phyloP scores from a whole-genome alignment of 2,797 vertebrate species.

The Psittacula derbiana region DNA sequence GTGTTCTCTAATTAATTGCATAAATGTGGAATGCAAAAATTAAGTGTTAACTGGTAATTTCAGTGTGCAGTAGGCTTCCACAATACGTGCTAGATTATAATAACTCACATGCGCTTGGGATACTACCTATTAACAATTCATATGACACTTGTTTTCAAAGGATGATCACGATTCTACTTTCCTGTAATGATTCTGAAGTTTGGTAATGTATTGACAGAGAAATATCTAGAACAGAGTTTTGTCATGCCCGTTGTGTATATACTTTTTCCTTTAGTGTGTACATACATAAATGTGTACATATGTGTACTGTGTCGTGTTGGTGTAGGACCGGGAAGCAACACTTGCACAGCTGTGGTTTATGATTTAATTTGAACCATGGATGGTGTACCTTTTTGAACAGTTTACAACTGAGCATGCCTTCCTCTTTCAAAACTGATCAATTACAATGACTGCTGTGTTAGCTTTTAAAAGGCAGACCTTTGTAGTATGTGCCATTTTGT shows the following conservation, averaged over 20 bases:
- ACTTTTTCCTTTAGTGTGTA: neutral
- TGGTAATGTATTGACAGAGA: slow-evolving; percentile 5
- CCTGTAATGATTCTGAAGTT: slow-evolving; percentile 20
- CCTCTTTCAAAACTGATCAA: neutral
- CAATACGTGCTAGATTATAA: neutral
- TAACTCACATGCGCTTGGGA: slow-evolving; percentile 11
- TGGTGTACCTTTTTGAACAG: neutral
- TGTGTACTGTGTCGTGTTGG: neutral
- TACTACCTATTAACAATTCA: slow-evolving; percentile 24
- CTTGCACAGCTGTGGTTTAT: neutral
- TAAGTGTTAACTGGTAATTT: slow-evolving; percentile 61
- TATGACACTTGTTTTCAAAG: slow-evolving; percentile 60
- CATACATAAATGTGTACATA: neutral
- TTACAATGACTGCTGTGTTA: neutral
- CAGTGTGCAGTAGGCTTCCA: slow-evolving; percentile 39
- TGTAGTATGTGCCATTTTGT: neutral
- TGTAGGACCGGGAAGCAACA: neutral
- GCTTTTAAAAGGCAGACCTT: slow-evolving; percentile 3
- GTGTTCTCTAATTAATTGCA: slow-evolving; percentile 72
- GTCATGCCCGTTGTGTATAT: fast-evolving
- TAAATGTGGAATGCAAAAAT: slow-evolving; percentile 74
- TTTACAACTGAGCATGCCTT: neutral
- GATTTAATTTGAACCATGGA: neutral
- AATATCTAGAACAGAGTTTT: neutral
- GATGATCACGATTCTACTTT: neutral